A percentile compares a stretch with the other conserved stretches of the same genome.
Evolutionary conservation across 2,888 invertebrate genomes (phyloP).

Genomic region (Drosophila neotestacea): DNA sequence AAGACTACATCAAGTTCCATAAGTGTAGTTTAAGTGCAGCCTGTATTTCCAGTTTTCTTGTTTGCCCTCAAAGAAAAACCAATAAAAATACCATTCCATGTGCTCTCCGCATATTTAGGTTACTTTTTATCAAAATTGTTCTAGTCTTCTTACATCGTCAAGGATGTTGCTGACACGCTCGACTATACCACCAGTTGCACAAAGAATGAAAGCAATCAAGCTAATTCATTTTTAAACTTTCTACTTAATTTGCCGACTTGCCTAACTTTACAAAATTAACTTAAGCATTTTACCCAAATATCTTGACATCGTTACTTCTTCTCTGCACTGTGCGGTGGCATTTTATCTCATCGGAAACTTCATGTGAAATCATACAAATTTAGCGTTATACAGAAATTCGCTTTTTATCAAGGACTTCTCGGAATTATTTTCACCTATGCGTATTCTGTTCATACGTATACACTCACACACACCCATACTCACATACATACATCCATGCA

Average conservation of each 20-base stretch:
- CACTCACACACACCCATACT: slow-evolving; percentile 22
- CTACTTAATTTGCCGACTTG: slow-evolving; percentile 45
- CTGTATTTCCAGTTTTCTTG: slow-evolving; percentile 10
- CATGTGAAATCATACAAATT: slow-evolving; percentile 35
- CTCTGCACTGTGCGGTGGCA: not conserved
- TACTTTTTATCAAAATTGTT: slow-evolving; percentile 14
- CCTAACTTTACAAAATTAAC: slow-evolving; percentile 45
- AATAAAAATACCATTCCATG: slow-evolving; percentile 3
- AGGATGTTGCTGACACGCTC: slow-evolving; percentile 2
- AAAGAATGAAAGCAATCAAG: slow-evolving; percentile 49
- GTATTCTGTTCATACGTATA: not conserved
- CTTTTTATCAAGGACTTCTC: slow-evolving; percentile 1
- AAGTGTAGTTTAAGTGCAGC: slow-evolving; percentile 56
- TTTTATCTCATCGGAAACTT: slow-evolving; percentile 16
- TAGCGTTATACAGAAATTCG: slow-evolving; percentile 5
- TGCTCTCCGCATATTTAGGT: not conserved
- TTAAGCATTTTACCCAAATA: slow-evolving; percentile 25
- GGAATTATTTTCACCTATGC: slow-evolving; percentile 31
- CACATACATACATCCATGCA: slow-evolving; percentile 17
- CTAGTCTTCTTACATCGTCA: not conserved
- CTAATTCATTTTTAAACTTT: slow-evolving; percentile 66
- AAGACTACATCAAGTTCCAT: slow-evolving; percentile 49
- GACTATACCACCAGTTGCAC: slow-evolving; percentile 31
- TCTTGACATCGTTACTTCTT: slow-evolving; percentile 37
- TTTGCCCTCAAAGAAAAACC: slow-evolving; percentile 8